Base-by-base conservation (phyloP, 1,140 invertebrate genomes). In the Drosophila kohkoa region DNA sequence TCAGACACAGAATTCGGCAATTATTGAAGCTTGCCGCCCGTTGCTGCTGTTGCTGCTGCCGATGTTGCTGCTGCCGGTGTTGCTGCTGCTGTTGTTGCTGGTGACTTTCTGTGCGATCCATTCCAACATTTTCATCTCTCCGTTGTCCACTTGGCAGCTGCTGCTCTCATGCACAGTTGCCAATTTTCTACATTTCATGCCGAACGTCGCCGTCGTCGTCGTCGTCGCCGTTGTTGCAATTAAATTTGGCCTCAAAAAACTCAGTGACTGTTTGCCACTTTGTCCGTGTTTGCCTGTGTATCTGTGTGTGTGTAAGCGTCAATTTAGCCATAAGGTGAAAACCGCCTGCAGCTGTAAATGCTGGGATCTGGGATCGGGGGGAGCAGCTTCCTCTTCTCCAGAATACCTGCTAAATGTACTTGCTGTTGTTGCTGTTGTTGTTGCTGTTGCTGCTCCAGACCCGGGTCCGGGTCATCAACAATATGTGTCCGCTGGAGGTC, bases 181-280 rank as follows among this genome's bases (percentile, higher is more conserved):
- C 80, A 82, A 82, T 82, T 82, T 81, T 68, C 73, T 66, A 72
- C 62, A 80, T 70, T 85, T 83, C 81, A 81, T 60, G 51, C 57
- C 65, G 41, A 74, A 57, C 45, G 73, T 55, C 67, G 49, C 28
- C 43, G 55, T 49, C 48, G 65, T 38, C 13, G 65, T 38, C 13
- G 54, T 25, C 64, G 16, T 43, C 30, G 66, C 46, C 62, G 66
- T 51, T 75, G 70, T 52, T 81, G 77, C 82, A 82, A 87, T 87
- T 87, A 87, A 87, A 88, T 87, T 87, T 87, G 83, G 82, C 82
- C 82, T 87, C 82, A 87, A 88, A 87, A 80, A 73, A 46, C 28
- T 16, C 32, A 46, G 55, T 25, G 20, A 70, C 46, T 66, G 64
- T 43, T 51, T 57, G 52, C 49, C 45, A n/a, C n/a, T n/a, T 16